Base-by-base conservation (phyloP, 2,888 invertebrate genomes). In the Drosophila niveifrons region DNA sequence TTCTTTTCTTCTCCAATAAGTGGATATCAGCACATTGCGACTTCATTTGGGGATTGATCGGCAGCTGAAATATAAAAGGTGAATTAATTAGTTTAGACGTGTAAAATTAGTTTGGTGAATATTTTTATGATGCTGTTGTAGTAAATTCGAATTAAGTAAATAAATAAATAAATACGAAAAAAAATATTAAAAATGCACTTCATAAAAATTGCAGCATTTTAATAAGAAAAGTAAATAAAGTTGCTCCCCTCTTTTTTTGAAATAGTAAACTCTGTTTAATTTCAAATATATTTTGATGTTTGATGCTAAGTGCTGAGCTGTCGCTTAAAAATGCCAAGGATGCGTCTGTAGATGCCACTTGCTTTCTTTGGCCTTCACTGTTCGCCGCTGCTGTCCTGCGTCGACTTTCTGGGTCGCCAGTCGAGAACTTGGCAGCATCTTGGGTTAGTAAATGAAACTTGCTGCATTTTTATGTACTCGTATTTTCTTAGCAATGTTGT, bases 401-500 rank as follows among this genome's bases (percentile, higher is more conserved):
- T 29, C 47, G n/a, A 56, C 44, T 53, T 72, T 61, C 61, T 63
- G 65, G 52, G 48, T 46, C 29, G 46, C 59, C 28, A 39, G 46
- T 18, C 29, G 29, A 18, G 52, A 46, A 64, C 50, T 62, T 68
- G 58, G 46, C 55, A 57, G 48, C 64, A 52, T 61, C 47, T 67
- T 66, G 53, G 57, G 23, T 57, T 55, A 73, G 82, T 83, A 84
- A 87, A 89, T 87, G 88, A 81, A 84, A 73, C 72, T 46, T 61
- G 50, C 72, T 72, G 70, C 74, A 71, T 57, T 71, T 70, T 53
- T 68, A 56, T 66, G 48, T 57, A 52, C 56, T 75, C 57, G 72
- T 57, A 61, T 48, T 70, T 78, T 74, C 69, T 56, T 41, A 36
- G 44, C 41, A 39, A 51, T 43, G 18, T 36, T 36, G 4, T 36